Evolutionary conservation across 2,888 invertebrate species (phyloP), one percentile per base, ranked within the genome.

Genomic region (Monoplex corrugatus): DNA sequence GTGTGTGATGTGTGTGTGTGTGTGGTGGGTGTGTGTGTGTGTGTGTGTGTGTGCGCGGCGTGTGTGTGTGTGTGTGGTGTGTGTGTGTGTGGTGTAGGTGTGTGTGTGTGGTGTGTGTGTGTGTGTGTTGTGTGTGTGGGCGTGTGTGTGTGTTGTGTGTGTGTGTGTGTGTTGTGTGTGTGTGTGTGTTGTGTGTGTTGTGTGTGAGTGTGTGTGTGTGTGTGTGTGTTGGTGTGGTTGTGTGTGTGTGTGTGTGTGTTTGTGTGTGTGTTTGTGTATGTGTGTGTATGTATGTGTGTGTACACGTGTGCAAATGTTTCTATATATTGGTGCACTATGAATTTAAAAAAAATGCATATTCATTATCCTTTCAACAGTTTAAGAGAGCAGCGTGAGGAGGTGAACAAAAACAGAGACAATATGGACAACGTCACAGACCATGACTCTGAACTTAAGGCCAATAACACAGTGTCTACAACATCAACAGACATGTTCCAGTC

Each of bases 1-100:
- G 68, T 68, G n/a, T 68, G n/a, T 68, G n/a, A n/a, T 68, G 68
- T 68, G n/a, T 68, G 68, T 23, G n/a, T 68, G 68, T n/a, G n/a
- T 68, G n/a, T n/a, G n/a, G n/a, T n/a, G n/a, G n/a, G n/a, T n/a
- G n/a, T n/a, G n/a, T n/a, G n/a, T n/a, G n/a, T n/a, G n/a, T n/a
- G n/a, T n/a, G n/a, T n/a, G n/a, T n/a, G n/a, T n/a, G n/a, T n/a
- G n/a, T n/a, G n/a, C n/a, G n/a, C n/a, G n/a, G n/a, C 2, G 13
- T 63, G 10, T 63, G 63, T 63, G 3, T 63, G 16, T 3, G 3
- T 63, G 23, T 50, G 50, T 8, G 50, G 16, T 16, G 16, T 16
- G 8, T 8, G 16, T 13, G 16, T 13, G 10, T 8, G 50, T 16
- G 50, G 8, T 50, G 10, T 50, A 16, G 16, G n/a, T 68, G n/a